A percentile compares a stretch with the other conserved stretches of the same genome.
phyloP scores from a whole-genome alignment of 2,113 vertebrate genomes.

The Notiomystis cincta region DNA sequence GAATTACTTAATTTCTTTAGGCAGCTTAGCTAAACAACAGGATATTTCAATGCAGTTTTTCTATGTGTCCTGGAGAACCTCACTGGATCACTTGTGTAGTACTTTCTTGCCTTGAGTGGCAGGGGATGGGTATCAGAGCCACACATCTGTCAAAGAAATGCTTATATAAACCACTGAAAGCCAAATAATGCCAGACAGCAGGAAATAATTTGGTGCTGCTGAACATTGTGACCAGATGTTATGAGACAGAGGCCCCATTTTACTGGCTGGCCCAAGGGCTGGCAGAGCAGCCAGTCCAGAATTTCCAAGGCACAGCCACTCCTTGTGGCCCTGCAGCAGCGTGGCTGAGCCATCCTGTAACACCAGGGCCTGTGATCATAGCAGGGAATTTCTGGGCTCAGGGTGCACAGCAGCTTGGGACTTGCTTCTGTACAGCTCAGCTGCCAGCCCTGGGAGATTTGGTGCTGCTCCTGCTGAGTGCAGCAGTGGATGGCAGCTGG shows the following conservation, averaged over 20 bases:
- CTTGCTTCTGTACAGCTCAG: neutral
- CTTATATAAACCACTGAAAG: neutral
- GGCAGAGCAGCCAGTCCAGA: neutral
- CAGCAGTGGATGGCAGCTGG: neutral
- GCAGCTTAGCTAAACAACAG: neutral
- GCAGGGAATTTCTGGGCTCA: neutral
- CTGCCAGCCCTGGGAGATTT: neutral
- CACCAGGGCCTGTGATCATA: neutral
- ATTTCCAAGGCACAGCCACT: neutral
- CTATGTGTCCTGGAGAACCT: neutral
- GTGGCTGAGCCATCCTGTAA: fast-evolving
- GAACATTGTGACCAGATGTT: neutral
- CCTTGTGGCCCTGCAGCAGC: neutral
- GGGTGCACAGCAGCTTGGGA: neutral
- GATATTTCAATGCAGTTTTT: neutral
- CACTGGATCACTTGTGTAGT: neutral
- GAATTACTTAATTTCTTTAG: neutral
- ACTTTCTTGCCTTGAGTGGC: neutral
- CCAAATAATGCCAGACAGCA: neutral
- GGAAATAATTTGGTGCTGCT: neutral
- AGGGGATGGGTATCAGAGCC: neutral
- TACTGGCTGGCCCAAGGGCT: neutral
- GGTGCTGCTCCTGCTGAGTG: neutral
- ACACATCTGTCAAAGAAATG: neutral
- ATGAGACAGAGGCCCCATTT: neutral